Evolutionary conservation across 2,797 vertebrate species (phyloP).

Genomic region (Adrianichthys oophorus): DNA sequence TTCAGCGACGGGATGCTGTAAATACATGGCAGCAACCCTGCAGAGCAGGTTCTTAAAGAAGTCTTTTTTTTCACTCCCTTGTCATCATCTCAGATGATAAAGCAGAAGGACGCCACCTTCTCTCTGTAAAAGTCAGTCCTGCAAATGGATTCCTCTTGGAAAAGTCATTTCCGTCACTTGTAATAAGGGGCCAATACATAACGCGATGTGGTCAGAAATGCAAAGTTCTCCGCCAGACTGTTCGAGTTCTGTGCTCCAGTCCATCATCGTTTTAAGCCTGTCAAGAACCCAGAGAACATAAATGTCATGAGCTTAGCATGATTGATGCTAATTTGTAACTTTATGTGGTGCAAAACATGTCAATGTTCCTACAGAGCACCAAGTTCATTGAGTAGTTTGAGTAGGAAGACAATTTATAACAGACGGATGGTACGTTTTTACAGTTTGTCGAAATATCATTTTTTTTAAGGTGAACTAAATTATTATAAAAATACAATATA

Average conservation of each 20-base stretch:
- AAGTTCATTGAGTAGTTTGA: slow-evolving; percentile 1
- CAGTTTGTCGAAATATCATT: too few species aligned
- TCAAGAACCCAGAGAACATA: slow-evolving; percentile 49
- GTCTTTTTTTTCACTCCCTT: slow-evolving; percentile 57
- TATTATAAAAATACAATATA: too few species aligned
- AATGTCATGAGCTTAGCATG: slow-evolving; percentile 57
- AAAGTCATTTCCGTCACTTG: slow-evolving; percentile 71
- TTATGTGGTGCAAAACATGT: slow-evolving; percentile 28
- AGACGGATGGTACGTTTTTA: too few species aligned
- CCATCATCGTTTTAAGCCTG: slow-evolving; percentile 63
- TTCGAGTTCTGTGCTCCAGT: slow-evolving; percentile 56
- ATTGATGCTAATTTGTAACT: slow-evolving; percentile 44
- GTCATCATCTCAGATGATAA: slow-evolving; percentile 63
- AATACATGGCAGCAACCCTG: slow-evolving; percentile 31
- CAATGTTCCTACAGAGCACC: slow-evolving; percentile 6
- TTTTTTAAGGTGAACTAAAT: too few species aligned
- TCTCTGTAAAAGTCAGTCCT: slow-evolving; percentile 55
- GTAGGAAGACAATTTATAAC: too few species aligned
- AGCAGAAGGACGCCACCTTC: slow-evolving; percentile 57
- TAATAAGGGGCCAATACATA: slow-evolving; percentile 75
- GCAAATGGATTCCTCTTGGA: slow-evolving; percentile 69
- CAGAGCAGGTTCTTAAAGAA: slow-evolving; percentile 5
- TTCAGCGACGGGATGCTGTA: slow-evolving; percentile 33
- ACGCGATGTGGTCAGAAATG: slow-evolving; percentile 65
- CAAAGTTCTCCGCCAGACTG: slow-evolving; percentile 66